phyloP scores from a whole-genome alignment of 2,113 vertebrate species.

The Colaptes auratus region DNA sequence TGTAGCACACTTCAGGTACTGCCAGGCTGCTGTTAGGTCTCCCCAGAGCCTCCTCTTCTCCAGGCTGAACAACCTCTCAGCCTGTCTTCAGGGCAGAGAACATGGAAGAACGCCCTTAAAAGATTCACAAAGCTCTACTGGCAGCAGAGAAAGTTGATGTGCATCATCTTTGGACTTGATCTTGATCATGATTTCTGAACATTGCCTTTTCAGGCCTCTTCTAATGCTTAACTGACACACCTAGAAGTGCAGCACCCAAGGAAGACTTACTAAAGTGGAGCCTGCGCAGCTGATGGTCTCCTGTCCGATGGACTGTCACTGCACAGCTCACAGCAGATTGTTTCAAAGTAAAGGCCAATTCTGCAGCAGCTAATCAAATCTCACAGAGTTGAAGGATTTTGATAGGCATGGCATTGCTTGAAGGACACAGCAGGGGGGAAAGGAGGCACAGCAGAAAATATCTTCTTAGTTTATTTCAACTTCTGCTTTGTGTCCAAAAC shows the following conservation, averaged over 20 bases:
- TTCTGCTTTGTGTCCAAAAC: background rate
- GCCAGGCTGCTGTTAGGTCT: no score
- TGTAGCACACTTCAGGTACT: no score
- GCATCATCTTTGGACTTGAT: background rate
- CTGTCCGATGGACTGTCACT: background rate
- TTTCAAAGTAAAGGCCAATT: background rate
- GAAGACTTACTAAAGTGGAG: background rate
- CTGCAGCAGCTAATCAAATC: background rate
- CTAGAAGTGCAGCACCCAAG: background rate
- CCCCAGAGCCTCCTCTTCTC: no score
- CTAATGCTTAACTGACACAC: background rate
- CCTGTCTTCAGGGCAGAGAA: no score
- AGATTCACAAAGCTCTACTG: background rate
- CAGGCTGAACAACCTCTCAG: no score
- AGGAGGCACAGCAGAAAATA: background rate
- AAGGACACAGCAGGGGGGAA: background rate
- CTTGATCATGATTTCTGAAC: background rate
- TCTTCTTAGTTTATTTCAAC: background rate
- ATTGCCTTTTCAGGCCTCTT: background rate
- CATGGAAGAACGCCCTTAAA: slow-evolving; percentile 8
- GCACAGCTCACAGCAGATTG: background rate
- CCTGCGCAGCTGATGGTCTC: background rate
- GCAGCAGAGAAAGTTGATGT: background rate
- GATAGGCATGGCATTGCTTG: background rate
- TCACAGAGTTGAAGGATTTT: background rate